A percentile compares a stretch with the other conserved stretches of the same genome.
Evolutionary conservation across 64 coral and sea anemone species (phyloP).

Genomic region (Montipora capricornis): DNA sequence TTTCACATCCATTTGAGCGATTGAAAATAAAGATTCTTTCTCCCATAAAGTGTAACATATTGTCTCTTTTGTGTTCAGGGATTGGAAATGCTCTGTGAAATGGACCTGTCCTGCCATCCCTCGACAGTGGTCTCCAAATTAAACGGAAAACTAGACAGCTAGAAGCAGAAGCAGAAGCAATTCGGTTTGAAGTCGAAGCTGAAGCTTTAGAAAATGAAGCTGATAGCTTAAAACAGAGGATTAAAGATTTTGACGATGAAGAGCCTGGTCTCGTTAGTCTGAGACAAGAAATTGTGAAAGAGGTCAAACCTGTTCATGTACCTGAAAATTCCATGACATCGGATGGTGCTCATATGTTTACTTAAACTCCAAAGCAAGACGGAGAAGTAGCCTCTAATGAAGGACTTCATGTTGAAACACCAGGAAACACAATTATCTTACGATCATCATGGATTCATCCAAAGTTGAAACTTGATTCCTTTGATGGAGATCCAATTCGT

Average conservation of each 20-base stretch:
- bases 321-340: too few species aligned
- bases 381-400: too few species aligned
- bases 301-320: too few species aligned
- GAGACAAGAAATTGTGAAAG: too few species aligned
- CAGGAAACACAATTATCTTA: too few species aligned
- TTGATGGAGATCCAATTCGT: conserved; percentile 19
- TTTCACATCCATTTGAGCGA: neutral
- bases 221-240: neutral
- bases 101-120: neutral
- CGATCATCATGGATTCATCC: neutral
- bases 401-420: too few species aligned
- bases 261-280: neutral
- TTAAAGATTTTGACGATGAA: conserved; percentile 10
- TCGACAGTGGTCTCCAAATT: neutral
- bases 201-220: neutral
- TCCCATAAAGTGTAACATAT: neutral
- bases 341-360: too few species aligned
- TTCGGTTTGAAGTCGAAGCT: neutral
- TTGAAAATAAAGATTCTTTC: neutral
- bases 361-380: too few species aligned
- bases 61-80: neutral
- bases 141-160: neutral
- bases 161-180: conserved; percentile 14
- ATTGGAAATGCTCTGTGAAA: neutral
- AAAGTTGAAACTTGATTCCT: conserved; percentile 21